Evolutionary conservation across 2,113 vertebrate genomes (phyloP).

Genomic region (Megalops atlanticus): DNA sequence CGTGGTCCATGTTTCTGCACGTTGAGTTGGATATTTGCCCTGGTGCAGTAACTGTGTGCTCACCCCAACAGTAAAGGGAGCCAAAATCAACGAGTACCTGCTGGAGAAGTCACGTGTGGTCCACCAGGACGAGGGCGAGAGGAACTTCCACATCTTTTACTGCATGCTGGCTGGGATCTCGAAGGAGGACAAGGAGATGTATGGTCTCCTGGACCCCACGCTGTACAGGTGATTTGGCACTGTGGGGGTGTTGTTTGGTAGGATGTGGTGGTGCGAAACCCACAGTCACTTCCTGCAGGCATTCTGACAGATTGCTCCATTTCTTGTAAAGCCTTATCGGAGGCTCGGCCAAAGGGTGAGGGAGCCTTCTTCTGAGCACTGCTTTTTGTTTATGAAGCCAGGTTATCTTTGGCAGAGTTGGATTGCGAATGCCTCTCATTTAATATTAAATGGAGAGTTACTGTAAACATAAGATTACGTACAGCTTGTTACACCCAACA

Average conservation of each 20-base stretch:
- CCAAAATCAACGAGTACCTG: conserved; percentile 76
- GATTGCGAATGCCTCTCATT: too few species aligned
- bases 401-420: too few species aligned
- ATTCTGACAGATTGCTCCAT: too few species aligned
- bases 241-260: too few species aligned
- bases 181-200: conserved; percentile 66
- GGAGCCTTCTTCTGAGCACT: neutral
- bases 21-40: too few species aligned
- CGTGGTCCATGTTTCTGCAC: too few species aligned
- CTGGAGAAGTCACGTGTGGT: conserved; percentile 77
- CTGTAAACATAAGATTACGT: too few species aligned
- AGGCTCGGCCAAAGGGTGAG: neutral
- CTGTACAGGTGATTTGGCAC: conserved; percentile 74
- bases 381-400: too few species aligned
- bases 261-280: too few species aligned
- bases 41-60: too few species aligned
- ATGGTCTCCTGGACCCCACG: conserved; percentile 69
- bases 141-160: conserved; percentile 80
- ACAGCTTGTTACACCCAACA: too few species aligned
- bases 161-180: conserved; percentile 75
- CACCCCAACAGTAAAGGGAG: conserved; percentile 64
- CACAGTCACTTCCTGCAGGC: neutral
- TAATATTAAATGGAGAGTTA: too few species aligned
- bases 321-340: neutral
- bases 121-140: conserved; percentile 69